Conservation (phyloP, 64 coral and sea anemone species). For the Trachythela sp. region DNA sequence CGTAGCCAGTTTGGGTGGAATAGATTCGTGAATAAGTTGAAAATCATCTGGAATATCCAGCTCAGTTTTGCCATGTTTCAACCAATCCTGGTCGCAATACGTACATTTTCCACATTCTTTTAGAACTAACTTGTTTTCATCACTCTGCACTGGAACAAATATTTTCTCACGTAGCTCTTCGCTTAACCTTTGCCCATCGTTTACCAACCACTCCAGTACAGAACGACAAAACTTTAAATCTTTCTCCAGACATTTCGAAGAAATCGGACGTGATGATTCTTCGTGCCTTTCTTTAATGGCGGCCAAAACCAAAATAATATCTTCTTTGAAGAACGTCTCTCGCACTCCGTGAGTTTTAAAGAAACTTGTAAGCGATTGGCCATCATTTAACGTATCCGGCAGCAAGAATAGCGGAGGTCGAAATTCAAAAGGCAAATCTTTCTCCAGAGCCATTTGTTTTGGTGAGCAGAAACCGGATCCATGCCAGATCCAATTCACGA, state of each 20-base stretch:
- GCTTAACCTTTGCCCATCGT: slow-evolving; percentile 42
- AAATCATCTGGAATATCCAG: slow-evolving; percentile 35
- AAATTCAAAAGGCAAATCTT: neutral
- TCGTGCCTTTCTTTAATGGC: slow-evolving; percentile 61
- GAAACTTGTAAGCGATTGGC: slow-evolving; percentile 24
- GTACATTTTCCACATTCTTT: slow-evolving; percentile 58
- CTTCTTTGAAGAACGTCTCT: slow-evolving; percentile 54
- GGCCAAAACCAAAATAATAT: slow-evolving; percentile 51
- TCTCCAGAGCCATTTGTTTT: neutral
- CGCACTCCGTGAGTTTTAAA: slow-evolving; percentile 43
- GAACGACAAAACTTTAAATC: slow-evolving; percentile 61
- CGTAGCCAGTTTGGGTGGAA: slow-evolving; percentile 59
- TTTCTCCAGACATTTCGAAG: slow-evolving; percentile 38
- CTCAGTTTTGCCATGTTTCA: slow-evolving; percentile 50
- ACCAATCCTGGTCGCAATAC: slow-evolving; percentile 72
- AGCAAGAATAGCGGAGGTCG: neutral
- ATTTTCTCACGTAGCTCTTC: slow-evolving; percentile 61
- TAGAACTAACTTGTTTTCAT: slow-evolving; percentile 50
- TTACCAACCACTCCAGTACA: slow-evolving; percentile 64
- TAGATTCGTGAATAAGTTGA: slow-evolving; percentile 65
- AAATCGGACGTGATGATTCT: neutral
- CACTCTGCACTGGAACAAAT: slow-evolving; percentile 63
- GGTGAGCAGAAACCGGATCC: slow-evolving; percentile 70
- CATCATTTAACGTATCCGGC: neutral
- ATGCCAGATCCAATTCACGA: slow-evolving; percentile 71